Evolutionary conservation across 2,113 vertebrate species (phyloP), one percentile per base, ranked within the genome.

Genomic region (Ceyx margarethae): DNA sequence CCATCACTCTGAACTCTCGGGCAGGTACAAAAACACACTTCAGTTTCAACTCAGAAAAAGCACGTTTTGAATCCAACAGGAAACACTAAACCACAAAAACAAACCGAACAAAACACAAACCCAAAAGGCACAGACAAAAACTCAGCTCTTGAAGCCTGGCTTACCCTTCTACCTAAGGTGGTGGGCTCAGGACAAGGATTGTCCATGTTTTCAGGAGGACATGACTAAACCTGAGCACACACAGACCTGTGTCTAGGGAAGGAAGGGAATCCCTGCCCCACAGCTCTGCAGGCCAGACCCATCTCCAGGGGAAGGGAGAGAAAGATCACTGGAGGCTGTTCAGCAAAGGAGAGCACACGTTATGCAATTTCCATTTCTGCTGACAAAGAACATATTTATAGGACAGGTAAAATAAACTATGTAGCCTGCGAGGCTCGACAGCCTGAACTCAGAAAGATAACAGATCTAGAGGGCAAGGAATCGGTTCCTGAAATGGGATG

Each of bases 401-500:
- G 48, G 48, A 91, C 75, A 87, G 76, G 82, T 88, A 74, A 91
- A 92, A 91, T 62, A 90, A 94, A 82, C 64, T 50, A 66, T 0
- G 0, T 1, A 35, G 78, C 20, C 65, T 20, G 40, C 42, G 78
- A 81, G 50, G 42, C 72, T 92, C 50, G n/a, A 68, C 79, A 82
- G 31, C 68, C 83, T 56, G 43, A 61, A 56, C 51, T 10, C 0
- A 0, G 42, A 56, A 87, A 60, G 64, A 20, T 71, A 43, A 83
- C 0, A 62, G 29, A 54, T 22, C 40, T 43, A 33, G 22, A 56
- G 54, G 45, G 57, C 33, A 56, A 62, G 19, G 73, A 91, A 74
- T 2, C 18, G 14, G 25, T 26, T 87, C 56, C 40, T 15, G 71
- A 92, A 93, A 68, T 13, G 29, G 51, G 22, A 76, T 16, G 42